These are phyloP conservation scores for Lysandra coridon DNA, from an alignment of 2,888 invertebrate genomes.

Conservation along the genomic window DNA sequence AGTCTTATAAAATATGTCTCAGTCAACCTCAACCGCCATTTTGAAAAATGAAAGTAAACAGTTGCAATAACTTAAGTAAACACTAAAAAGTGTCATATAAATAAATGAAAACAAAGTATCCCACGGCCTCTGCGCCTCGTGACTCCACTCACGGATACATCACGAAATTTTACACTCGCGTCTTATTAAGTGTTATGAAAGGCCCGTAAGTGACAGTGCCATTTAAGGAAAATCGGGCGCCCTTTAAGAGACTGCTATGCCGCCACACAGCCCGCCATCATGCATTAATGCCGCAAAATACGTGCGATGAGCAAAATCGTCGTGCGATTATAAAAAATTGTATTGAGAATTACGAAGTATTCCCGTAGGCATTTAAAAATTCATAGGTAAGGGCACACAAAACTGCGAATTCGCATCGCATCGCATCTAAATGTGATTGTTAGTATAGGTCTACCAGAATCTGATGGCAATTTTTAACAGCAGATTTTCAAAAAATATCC, in stretches of 20 bases:
- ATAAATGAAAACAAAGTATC: constrained; percentile 64
- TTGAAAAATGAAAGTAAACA: neutral
- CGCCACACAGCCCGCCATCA: constrained; percentile 41
- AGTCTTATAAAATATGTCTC: no score
- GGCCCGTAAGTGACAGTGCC: constrained; percentile 67
- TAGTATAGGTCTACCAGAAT: no score
- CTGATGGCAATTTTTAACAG: no score
- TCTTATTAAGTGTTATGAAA: constrained; percentile 76
- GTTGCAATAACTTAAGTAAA: constrained; percentile 34
- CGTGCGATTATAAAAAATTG: neutral
- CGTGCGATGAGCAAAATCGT: constrained; percentile 33
- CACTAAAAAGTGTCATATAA: constrained; percentile 42
- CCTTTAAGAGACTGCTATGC: constrained; percentile 47
- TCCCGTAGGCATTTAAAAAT: no score
- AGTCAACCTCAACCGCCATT: neutral
- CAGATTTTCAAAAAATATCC: no score
- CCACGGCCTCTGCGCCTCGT: constrained; percentile 68
- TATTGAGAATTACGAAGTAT: no score
- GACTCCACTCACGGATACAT: constrained; percentile 71
- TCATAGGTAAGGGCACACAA: no score
- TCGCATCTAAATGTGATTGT: no score
- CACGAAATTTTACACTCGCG: constrained; percentile 72
- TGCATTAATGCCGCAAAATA: constrained; percentile 35
- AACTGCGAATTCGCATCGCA: no score
- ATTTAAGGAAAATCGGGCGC: constrained; percentile 59